phyloP scores from a whole-genome alignment of 2,797 vertebrate genomes.

The Rallus crepitans region DNA sequence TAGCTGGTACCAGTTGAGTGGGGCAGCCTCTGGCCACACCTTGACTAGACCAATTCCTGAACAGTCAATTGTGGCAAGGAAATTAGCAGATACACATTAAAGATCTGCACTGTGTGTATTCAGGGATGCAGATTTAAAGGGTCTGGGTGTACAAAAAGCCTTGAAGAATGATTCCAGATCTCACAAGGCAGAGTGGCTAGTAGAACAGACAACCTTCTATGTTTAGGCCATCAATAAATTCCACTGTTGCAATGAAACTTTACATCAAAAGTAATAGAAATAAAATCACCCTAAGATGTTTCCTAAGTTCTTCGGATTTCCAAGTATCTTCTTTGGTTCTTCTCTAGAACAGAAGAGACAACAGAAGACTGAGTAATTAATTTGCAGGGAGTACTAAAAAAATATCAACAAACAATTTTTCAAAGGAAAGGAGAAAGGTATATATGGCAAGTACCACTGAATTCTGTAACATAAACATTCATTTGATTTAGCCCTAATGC shows the following conservation, averaged over 20 bases:
- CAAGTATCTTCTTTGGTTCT: conserved; percentile 94
- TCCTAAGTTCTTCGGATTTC: conserved; percentile 90
- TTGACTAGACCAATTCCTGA: neutral
- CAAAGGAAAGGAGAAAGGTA: neutral
- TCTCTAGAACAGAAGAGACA: conserved; percentile 78
- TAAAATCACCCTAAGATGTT: conserved; percentile 83
- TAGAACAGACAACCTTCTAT: neutral
- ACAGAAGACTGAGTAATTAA: neutral
- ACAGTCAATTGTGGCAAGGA: neutral
- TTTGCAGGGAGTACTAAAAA: neutral
- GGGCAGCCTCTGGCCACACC: neutral
- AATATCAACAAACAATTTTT: neutral
- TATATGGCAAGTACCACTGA: neutral
- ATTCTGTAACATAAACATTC: neutral
- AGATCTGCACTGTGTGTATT: neutral
- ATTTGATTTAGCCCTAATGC: neutral
- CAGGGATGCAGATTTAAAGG: neutral
- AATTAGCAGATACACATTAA: neutral
- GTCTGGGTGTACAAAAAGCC: neutral
- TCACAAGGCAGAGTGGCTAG: neutral
- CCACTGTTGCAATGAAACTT: neutral
- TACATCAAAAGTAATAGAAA: neutral
- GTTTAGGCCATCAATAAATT: neutral
- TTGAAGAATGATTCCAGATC: neutral
- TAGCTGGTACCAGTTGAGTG: neutral